Evolutionary conservation across 1,140 invertebrate species (phyloP).

Genomic region (Drosophila fuyamai): DNA sequence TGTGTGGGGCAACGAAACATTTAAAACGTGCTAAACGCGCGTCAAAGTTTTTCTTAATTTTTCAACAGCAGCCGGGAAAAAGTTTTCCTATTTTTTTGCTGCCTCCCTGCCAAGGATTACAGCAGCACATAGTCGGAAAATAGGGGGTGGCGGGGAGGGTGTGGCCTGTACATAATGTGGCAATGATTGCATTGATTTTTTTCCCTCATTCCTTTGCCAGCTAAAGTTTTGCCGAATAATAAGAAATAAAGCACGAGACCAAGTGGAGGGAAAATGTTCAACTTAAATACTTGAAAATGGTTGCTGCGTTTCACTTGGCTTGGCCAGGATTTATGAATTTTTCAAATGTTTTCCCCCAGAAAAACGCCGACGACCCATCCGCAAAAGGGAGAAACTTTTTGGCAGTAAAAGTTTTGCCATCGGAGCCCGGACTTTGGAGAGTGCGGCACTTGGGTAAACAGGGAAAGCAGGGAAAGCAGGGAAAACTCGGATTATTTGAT

Average conservation of each 20-base stretch:
- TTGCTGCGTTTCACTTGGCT: constrained; percentile 41
- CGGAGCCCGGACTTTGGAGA: neutral
- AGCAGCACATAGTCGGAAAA: constrained; percentile 26
- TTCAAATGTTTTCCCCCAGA: constrained; percentile 68
- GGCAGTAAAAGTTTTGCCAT: constrained; percentile 42
- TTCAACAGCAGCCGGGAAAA: constrained; percentile 73
- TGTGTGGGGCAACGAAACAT: constrained; percentile 65
- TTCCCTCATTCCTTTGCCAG: constrained; percentile 19
- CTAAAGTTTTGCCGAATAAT: constrained; percentile 53
- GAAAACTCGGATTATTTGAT: constrained; percentile 64
- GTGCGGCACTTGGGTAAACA: constrained; percentile 45
- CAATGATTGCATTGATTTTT: constrained; percentile 83
- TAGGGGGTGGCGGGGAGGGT: constrained; percentile 5
- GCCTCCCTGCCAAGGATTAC: constrained; percentile 58
- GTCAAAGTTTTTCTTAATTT: constrained; percentile 84
- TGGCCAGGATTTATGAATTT: constrained; percentile 78
- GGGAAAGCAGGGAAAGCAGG: constrained; percentile 45
- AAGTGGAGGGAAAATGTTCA: constrained; percentile 29
- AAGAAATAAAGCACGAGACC: constrained; percentile 8
- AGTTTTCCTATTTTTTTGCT: constrained; percentile 51
- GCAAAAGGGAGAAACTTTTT: constrained; percentile 44
- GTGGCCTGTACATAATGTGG: constrained; percentile 72
- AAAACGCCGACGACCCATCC: constrained; percentile 9
- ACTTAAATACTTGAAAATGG: constrained; percentile 80
- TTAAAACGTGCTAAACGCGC: constrained; percentile 83